These are phyloP conservation scores for Gnatocerus cornutus DNA, from an alignment of 2,888 invertebrate genomes.

Conservation along the genomic window DNA sequence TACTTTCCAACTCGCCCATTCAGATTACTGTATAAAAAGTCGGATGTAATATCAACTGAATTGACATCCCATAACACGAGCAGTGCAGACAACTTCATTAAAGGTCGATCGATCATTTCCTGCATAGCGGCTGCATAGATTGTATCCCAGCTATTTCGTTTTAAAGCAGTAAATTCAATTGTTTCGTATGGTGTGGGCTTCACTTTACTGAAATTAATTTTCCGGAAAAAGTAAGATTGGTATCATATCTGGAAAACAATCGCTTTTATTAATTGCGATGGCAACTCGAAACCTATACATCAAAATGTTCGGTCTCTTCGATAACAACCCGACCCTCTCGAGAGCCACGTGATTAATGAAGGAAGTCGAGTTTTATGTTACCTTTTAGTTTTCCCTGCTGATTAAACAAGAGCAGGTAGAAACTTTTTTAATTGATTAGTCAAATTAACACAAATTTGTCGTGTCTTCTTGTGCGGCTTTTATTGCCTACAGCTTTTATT, in stretches of 20 bases:
- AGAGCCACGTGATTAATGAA: constrained; percentile 25
- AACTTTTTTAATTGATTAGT: neutral
- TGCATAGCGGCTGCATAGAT: constrained; percentile 11
- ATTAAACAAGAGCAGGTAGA: constrained; percentile 12
- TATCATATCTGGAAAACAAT: constrained; percentile 13
- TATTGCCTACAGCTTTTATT: neutral
- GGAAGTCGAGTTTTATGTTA: constrained; percentile 9
- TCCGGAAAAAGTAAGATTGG: constrained; percentile 2
- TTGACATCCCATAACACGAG: constrained; percentile 6
- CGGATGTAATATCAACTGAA: neutral
- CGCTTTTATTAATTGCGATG: constrained; percentile 32
- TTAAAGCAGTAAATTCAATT: constrained; percentile 21
- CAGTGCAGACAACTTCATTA: constrained; percentile 22
- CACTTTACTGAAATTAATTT: neutral
- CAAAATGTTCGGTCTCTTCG: constrained; percentile 27
- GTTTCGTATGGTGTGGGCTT: neutral
- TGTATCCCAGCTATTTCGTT: constrained; percentile 8
- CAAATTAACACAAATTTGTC: constrained; percentile 10
- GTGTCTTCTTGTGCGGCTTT: neutral
- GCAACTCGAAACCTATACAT: constrained; percentile 38
- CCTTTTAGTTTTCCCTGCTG: constrained; percentile 10
- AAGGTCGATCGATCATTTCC: constrained; percentile 22
- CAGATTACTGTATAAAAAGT: neutral
- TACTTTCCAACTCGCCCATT: neutral
- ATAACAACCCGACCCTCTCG: constrained; percentile 11